These are phyloP conservation scores for Callopanchax toddi DNA, from an alignment of 2,113 vertebrate species.

Conservation along the genomic window DNA sequence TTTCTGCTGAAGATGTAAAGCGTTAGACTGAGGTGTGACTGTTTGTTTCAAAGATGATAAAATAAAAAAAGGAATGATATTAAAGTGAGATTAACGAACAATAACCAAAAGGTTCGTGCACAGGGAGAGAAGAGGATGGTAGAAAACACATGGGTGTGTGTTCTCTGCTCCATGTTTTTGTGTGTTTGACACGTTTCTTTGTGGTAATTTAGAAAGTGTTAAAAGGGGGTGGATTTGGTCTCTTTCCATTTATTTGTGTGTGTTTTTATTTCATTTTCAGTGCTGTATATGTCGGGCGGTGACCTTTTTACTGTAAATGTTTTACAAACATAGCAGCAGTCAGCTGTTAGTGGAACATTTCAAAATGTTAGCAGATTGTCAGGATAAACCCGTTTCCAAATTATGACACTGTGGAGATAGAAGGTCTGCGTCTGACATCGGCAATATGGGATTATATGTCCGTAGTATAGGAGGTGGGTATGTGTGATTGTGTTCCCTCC, in stretches of 20 bases:
- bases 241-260: conserved; percentile 48
- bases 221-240: conserved; percentile 37
- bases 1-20: conserved; percentile 18
- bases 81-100: conserved; percentile 43
- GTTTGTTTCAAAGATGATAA: conserved; percentile 28
- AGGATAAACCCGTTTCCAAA: conserved; percentile 38
- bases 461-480: conserved; percentile 40
- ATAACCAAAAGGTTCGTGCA: conserved; percentile 32
- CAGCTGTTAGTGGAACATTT: conserved; percentile 11
- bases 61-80: conserved; percentile 19
- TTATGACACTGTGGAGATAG: conserved; percentile 33
- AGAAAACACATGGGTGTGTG: conserved; percentile 50
- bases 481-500: conserved; percentile 62
- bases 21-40: conserved; percentile 22
- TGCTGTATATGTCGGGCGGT: conserved; percentile 34
- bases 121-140: conserved; percentile 48
- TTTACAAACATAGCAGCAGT: conserved; percentile 34
- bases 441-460: conserved; percentile 59
- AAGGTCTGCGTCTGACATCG: conserved; percentile 46
- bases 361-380: conserved; percentile 31
- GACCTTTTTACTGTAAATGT: conserved; percentile 21
- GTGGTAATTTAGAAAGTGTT: conserved; percentile 38
- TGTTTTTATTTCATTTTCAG: conserved; percentile 45
- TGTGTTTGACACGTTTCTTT: conserved; percentile 41
- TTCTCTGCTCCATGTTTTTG: conserved; percentile 33